A percentile compares a stretch with the other conserved stretches of the same genome.
These are phyloP conservation scores for Brachirus orientalis DNA, from an alignment of 2,113 vertebrate genomes.

Conservation along the genomic window DNA sequence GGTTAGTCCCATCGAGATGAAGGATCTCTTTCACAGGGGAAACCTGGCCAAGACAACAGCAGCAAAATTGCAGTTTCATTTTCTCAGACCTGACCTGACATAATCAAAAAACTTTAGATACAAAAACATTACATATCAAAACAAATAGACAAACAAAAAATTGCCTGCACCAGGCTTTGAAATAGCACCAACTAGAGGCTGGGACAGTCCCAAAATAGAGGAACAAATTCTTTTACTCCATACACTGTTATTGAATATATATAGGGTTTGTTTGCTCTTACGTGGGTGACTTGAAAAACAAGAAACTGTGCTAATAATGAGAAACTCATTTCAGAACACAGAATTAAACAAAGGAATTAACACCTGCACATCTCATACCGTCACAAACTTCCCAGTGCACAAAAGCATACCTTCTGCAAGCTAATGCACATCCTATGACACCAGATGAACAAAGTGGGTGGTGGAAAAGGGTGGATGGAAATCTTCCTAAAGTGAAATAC, in stretches of 20 bases:
- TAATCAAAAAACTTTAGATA: no score
- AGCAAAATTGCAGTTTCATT: no score
- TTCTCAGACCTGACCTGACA: no score
- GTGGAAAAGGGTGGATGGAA: constrained; percentile 62
- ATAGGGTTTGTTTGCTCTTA: not conserved
- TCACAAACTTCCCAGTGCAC: not conserved
- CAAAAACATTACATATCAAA: no score
- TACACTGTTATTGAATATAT: not conserved
- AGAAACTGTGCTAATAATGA: constrained; percentile 7
- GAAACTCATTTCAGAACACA: not conserved
- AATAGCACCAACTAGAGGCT: not conserved
- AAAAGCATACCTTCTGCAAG: not conserved
- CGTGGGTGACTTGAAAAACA: not conserved
- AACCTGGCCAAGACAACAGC: no score
- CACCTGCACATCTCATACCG: constrained; percentile 19
- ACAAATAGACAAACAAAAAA: no score
- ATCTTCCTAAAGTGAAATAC: constrained; percentile 69
- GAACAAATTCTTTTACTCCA: not conserved
- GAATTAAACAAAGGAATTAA: not conserved
- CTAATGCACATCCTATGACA: constrained; percentile 28
- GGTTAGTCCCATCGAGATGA: no score
- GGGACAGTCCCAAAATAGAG: not conserved
- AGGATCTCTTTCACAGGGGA: no score
- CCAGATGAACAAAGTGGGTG: constrained; percentile 50
- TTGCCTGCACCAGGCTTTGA: not conserved